These are phyloP conservation scores for Acyrthosiphon pisum DNA, from an alignment of 1,140 invertebrate species.

Conservation along the genomic window DNA sequence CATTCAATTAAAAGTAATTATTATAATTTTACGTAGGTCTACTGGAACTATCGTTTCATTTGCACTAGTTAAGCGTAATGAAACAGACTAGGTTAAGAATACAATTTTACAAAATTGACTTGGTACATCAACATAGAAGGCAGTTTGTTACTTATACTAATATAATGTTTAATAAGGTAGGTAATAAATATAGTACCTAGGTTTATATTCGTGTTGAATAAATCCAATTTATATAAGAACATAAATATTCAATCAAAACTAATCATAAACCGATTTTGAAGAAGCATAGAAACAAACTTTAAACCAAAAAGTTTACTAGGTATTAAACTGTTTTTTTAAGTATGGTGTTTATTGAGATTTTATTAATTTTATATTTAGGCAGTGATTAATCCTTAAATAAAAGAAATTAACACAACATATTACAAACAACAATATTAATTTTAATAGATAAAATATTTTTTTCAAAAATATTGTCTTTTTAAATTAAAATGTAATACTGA, in stretches of 20 bases:
- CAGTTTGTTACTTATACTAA: neutral
- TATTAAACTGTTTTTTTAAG: neutral
- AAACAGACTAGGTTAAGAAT: constrained; percentile 3
- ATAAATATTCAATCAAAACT: neutral
- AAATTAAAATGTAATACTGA: neutral
- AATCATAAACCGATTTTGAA: neutral
- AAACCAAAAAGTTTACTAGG: neutral
- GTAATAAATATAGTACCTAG: neutral
- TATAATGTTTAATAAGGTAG: neutral
- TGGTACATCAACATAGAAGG: neutral
- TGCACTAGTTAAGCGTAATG: constrained; percentile 6
- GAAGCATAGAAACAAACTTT: neutral
- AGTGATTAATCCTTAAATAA: neutral
- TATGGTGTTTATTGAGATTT: neutral
- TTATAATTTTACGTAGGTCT: constrained; percentile 25
- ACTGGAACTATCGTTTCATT: constrained; percentile 18
- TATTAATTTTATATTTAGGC: neutral
- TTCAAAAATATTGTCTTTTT: neutral
- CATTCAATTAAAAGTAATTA: constrained; percentile 55
- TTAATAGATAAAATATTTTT: neutral
- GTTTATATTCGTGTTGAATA: neutral
- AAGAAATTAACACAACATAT: neutral
- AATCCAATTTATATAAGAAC: neutral
- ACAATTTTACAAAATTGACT: neutral
- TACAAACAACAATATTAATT: neutral